Conservation (phyloP, 2,113 vertebrate genomes). For the Anoplopoma fimbria region DNA sequence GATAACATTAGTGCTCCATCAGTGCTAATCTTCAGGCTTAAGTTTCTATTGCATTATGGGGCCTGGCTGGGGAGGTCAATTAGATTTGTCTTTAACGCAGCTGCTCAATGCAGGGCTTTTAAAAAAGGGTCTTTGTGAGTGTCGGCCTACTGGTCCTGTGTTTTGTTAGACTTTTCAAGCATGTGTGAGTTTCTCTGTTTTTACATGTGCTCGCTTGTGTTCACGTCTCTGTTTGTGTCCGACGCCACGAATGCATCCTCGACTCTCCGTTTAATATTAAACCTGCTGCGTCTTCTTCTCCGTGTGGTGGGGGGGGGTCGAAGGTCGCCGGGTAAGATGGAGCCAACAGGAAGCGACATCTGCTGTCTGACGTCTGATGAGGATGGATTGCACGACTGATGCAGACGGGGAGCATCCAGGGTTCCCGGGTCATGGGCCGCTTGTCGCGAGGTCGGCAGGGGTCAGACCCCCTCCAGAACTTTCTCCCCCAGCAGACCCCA, state of each 20-base stretch:
- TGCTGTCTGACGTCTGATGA: constrained; percentile 79
- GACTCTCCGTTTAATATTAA: constrained; percentile 2
- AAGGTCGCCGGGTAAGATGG: constrained; percentile 47
- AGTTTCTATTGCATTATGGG: constrained; percentile 78
- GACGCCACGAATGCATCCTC: neutral
- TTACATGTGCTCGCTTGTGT: neutral
- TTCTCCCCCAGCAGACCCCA: constrained; percentile 45
- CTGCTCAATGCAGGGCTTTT: constrained; percentile 65
- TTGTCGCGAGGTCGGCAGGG: constrained; percentile 59
- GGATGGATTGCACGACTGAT: constrained; percentile 82
- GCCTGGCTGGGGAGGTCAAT: constrained; percentile 78
- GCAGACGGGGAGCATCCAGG: constrained; percentile 51
- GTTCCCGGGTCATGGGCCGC: constrained; percentile 55
- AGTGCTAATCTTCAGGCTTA: constrained; percentile 69
- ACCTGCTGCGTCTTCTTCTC: neutral
- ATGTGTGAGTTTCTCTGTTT: neutral
- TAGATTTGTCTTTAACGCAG: constrained; percentile 81
- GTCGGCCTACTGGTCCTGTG: neutral
- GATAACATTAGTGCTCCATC: constrained; percentile 73
- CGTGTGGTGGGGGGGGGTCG: constrained; percentile 28
- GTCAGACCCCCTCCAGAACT: constrained; percentile 57
- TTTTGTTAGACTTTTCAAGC: no score
- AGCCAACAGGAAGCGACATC: constrained; percentile 79
- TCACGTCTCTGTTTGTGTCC: neutral
- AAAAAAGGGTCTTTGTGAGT: constrained; percentile 5